A percentile compares a stretch with the other conserved stretches of the same genome.
Evolutionary conservation across 2,113 vertebrate genomes (phyloP).

Genomic region (Chaetodon trifascialis): DNA sequence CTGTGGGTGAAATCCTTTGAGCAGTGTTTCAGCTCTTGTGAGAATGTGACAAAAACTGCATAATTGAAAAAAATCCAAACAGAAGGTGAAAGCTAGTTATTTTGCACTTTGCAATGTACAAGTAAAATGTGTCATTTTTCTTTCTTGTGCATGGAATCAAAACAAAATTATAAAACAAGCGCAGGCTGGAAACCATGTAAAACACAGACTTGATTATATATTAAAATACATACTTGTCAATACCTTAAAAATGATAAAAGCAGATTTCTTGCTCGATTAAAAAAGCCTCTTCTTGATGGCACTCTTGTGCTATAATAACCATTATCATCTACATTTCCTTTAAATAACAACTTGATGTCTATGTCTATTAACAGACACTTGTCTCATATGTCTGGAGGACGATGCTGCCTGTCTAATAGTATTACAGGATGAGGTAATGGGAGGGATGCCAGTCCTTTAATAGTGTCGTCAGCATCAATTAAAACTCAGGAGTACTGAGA

Average conservation of each 20-base stretch:
- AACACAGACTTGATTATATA: not conserved
- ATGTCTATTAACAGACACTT: conserved; percentile 12
- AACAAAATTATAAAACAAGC: not conserved
- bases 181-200: not conserved
- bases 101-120: not conserved
- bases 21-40: not conserved
- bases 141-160: conserved; percentile 4
- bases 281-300: not conserved
- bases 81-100: not conserved
- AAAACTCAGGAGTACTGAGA: conserved; percentile 39
- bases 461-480: conserved; percentile 59
- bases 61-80: not conserved
- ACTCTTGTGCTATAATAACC: not conserved
- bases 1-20: not conserved
- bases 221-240: not conserved
- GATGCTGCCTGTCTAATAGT: conserved; percentile 47
- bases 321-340: conserved; percentile 3
- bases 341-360: not conserved
- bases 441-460: conserved; percentile 49
- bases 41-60: not conserved
- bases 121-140: conserved; percentile 16
- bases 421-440: conserved; percentile 57
- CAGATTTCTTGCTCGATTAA: not conserved
- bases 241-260: not conserved
- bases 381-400: not conserved